Evolutionary conservation across 2,888 invertebrate genomes (phyloP), one percentile per base, ranked within the genome.

Genomic region (Actias luna): DNA sequence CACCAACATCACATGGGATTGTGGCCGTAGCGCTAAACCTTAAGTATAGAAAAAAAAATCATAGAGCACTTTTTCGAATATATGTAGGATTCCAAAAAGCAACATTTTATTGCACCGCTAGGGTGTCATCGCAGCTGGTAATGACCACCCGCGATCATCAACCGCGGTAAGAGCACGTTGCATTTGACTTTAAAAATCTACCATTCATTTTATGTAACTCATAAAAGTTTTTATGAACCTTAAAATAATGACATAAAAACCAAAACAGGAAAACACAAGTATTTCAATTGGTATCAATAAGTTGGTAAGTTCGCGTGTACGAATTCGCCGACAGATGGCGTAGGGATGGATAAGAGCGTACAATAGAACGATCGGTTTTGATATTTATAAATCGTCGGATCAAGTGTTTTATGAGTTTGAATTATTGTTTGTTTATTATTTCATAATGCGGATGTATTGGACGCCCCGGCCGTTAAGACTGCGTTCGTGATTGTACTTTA

Each of bases 121-220:
- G 50, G 70, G 76, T 82, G 78, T 84, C 84, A 84, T 83, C 78
- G 74, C 85, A 82, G 80, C 80, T 83, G 80, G 81, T 81, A 82
- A 83, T 84, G 89, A 82, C 91, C 90, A 90, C 91, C 91, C 91
- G 85, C 81, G 83, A 80, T 80, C 79, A 76, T 76, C 75, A 70
- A 67, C 71, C 73, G 74, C 72, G 46, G 46, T 4, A 12, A 5
- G 73, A 79, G 75, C 73, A 75, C 77, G 72, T 73, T 74, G 68
- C 65, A 70, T 78, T 84, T 85, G 84, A 88, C 85, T 87, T 82
- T 75, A 77, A 75, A 77, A 76, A 64, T 65, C 61, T 67, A 67
- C 61, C 33, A 52, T 33, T 63, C 18, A 46, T 64, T 64, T 22
- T 29, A 2, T 8, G 25, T 14, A n/a, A 35, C 31, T 35, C 58